These are phyloP conservation scores for Mirza zaza DNA, from an alignment of 2,113 vertebrate genomes.

Conservation along the genomic window DNA sequence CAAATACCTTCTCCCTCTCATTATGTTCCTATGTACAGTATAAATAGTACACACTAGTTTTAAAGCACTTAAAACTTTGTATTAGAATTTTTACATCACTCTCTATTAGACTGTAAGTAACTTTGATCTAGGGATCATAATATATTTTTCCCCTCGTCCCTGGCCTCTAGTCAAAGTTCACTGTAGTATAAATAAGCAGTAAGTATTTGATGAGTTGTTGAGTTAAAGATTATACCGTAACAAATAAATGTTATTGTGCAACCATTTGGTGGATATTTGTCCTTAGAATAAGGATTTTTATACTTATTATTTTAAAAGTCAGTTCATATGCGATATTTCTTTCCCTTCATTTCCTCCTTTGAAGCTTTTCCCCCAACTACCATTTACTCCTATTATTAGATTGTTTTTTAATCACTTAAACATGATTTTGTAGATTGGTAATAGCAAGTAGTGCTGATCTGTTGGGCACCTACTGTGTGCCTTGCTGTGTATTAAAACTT, in stretches of 20 bases:
- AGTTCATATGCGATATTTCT: background rate
- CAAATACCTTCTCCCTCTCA: background rate
- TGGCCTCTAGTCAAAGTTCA: background rate
- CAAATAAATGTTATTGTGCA: background rate
- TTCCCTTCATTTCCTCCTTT: background rate
- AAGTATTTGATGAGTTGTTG: background rate
- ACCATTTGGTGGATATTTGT: background rate
- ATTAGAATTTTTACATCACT: background rate
- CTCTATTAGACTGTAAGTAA: background rate
- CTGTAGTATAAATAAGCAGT: background rate
- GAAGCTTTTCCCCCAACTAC: background rate
- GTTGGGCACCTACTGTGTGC: background rate
- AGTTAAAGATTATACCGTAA: slow-evolving; percentile 21
- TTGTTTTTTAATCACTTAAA: background rate
- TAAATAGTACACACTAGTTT: background rate
- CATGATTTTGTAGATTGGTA: background rate
- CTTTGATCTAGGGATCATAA: background rate
- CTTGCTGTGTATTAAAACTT: background rate
- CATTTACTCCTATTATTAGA: background rate
- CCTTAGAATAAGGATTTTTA: background rate
- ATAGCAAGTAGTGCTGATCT: background rate
- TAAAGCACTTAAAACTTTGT: background rate
- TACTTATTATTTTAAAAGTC: slow-evolving; percentile 28
- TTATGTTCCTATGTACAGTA: background rate
- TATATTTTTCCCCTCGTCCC: background rate